Evolutionary conservation across 2,888 invertebrate species (phyloP), one percentile per base, ranked within the genome.

Genomic region (Drosophila borealis): DNA sequence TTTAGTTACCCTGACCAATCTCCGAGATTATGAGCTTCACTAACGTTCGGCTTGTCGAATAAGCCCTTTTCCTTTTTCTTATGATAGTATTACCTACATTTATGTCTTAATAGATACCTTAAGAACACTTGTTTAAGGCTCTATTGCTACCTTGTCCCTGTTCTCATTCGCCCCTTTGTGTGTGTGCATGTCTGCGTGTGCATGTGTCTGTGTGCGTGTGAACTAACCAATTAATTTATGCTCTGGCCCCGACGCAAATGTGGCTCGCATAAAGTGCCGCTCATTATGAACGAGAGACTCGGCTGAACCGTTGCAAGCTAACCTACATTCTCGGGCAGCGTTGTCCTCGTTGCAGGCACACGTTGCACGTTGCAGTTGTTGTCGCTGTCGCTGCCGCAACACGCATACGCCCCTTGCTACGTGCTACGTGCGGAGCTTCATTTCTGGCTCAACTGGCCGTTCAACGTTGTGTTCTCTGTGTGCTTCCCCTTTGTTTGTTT

Each of bases 201-300:
- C 36, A 9, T 13, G 51, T 53, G 37, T 34, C 39, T 39, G n/a
- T 49, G 45, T 50, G 34, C 59, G 33, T 54, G 59, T 60, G 37
- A 67, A 65, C 37, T 49, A 68, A 74, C 71, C 77, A 78, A 78
- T 78, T 78, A 78, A 78, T 78, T 74, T 78, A 78, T 77, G 77
- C 78, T 56, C 49, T 74, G 74, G 77, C 70, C 55, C 61, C 62
- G 59, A 55, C 75, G 70, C 54, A 78, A 74, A 75, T 72, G 67
- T 59, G 74, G 65, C 68, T 74, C 72, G 65, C 55, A 66, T 66
- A 65, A 66, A 65, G 65, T 65, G 66, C 56, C 62, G 62, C 71
- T 78, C 77, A 78, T 78, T 78, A 71, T 74, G 60, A 55, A 50
- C 14, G 56, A 37, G 46, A 51, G 44, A 21, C 54, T 55, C 13